Evolutionary conservation across 2,888 invertebrate species (phyloP), one percentile per base, ranked within the genome.

Genomic region (Syrista parreyssii): DNA sequence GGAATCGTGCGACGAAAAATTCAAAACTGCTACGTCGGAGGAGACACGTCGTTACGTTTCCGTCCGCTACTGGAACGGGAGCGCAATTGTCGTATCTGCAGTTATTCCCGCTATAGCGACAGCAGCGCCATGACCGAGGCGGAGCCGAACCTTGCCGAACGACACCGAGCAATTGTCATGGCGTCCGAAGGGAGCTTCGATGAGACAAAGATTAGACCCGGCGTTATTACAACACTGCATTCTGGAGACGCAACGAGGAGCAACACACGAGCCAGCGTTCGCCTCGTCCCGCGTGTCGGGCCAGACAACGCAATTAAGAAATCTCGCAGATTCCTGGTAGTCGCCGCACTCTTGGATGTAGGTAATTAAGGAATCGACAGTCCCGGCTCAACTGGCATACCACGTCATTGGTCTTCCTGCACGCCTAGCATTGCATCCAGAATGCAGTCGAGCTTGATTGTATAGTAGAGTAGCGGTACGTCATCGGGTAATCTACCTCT

Each of bases 291-390:
- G 40, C 40, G 23, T 33, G 34, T 55, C 55, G 23, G 23, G 9
- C 36, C 68, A 55, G 84, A 84, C 87, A 81, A 83, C 81, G 88
- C 88, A 89, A 89, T 90, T 89, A 89, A 89, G 88, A 85, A 89
- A 89, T 89, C 90, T 86, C 88, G 82, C 89, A 88, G 89, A 90
- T 89, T 90, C 89, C 85, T 83, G 88, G 88, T 89, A 88, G 84
- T 86, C 85, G 81, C 78, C 82, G 81, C 76, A 72, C 74, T 71
- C 71, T 33, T 55, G 55, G 75, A 80, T 76, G 82, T 80, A 73
- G 81, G 86, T 88, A 90, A 90, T 90, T 90, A 90, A 85, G 87
- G 87, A 90, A 90, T 90, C 89, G 90, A 89, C 90, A 87, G 84
- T 84, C 87, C 87, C 85, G 86, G 84, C 83, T 75, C 81, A 83